Base-by-base conservation (phyloP, 2,888 invertebrate genomes). In the Rhagophthalmus giganteus region DNA sequence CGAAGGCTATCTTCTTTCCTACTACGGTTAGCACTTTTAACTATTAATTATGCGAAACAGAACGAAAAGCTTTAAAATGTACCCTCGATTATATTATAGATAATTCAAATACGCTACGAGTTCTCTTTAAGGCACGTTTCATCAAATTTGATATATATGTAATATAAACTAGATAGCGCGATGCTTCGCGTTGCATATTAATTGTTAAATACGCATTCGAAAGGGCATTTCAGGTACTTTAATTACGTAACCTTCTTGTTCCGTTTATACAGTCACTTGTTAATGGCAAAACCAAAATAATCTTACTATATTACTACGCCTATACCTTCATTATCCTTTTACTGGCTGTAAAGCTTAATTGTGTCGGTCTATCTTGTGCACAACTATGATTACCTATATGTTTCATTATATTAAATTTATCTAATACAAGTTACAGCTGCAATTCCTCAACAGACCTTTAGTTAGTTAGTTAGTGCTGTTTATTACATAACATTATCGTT, bases 311-410 rank as follows among this genome's bases (percentile, higher is more conserved):
- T 26, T 14, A 26, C 26, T 15, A 20, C 15, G 39, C 15, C 28
- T 39, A 30, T 15, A 28, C 39, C 39, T 8, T 39, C 39, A 39
- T 39, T 39, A 30, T 16, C 30, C 16, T 39, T 28, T n/a, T n/a
- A n/a, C n/a, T n/a, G 30, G 27, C 30, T 27, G 28, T 39, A 30
- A 15, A 16, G 16, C 30, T 39, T 39, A 39, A 39, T 39, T 39
- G 30, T 7, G 30, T 28, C 15, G 16, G 28, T 15, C 38, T 38
- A 38, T 27, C 25, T 27, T 14, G 27, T 27, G 27, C 15, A 16
- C 13, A 34, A 37, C 24, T 37, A 37, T 37, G 37, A 37, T 37
- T 37, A 37, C 37, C 37, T 37, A 13, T 12, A 14, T 11, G 11
- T 34, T 25, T 12, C 24, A 2, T 20, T 20, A 20, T 7, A 7